These are phyloP conservation scores for Pterocles burchelli DNA, from an alignment of 2,113 vertebrate genomes.

Conservation along the genomic window DNA sequence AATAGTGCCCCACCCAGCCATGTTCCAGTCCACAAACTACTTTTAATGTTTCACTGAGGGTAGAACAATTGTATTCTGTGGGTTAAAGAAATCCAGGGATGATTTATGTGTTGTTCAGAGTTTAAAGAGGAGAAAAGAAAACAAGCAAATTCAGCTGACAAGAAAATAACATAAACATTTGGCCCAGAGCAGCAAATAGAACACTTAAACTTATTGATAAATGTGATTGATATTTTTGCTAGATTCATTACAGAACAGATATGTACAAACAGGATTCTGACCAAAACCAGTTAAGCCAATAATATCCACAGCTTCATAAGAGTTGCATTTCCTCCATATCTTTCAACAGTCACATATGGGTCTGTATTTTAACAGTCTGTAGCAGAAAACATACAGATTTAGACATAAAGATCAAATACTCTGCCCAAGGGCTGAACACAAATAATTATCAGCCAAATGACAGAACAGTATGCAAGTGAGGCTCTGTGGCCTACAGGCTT, in stretches of 20 bases:
- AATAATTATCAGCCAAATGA: neutral
- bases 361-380: neutral
- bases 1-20: constrained; percentile 51
- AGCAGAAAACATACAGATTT: neutral
- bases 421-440: neutral
- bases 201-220: neutral
- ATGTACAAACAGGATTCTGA: neutral
- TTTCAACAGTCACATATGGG: neutral
- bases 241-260: neutral
- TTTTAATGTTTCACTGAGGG: constrained; percentile 29
- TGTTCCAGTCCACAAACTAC: constrained; percentile 22
- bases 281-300: neutral
- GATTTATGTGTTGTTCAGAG: neutral
- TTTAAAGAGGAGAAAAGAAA: neutral
- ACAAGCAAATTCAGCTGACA: neutral
- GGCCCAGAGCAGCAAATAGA: neutral
- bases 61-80: constrained; percentile 39
- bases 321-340: neutral
- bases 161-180: neutral
- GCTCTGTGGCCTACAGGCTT: constrained; percentile 5
- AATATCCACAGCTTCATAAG: neutral
- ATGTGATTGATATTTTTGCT: neutral
- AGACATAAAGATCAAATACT: neutral
- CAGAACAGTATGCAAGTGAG: neutral
- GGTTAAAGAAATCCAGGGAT: constrained; percentile 24